Evolutionary conservation across 2,113 vertebrate species (phyloP), one percentile per base, ranked within the genome.

Genomic region (Oreochromis niloticus): DNA sequence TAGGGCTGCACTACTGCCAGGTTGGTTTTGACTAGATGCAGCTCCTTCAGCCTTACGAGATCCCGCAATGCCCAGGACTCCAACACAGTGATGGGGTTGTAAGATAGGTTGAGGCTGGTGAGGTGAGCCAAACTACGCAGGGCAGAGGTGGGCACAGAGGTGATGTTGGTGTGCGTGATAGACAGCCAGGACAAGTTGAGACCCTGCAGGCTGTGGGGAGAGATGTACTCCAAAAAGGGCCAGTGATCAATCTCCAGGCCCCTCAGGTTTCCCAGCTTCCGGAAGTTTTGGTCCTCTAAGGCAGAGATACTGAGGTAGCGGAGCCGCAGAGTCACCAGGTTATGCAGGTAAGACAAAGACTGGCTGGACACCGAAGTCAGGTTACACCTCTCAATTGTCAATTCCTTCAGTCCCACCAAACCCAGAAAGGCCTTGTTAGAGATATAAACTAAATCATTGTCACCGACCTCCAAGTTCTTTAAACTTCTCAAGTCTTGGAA

Each of bases 401-500:
- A 93, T 94, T 98, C 97, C 57, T 94, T 97, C 46, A 99, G 96
- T 3, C 97, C 97, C 2, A 98, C 96, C 71, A 99, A 93, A 75
- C 99, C 99, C 0, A 97, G 95, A 92, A 99, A 99, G 85, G 99
- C 98, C 9, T 98, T 97, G 11, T 98, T 98, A 13, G 99, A 98
- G 94, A 99, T 98, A 94, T 98, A 99, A 88, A 99, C 98, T 94
- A 99, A 90, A 95, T 99, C 98, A 1, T 99, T 99, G 95, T 99
- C 98, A 0, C 98, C 99, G 36, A 99, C 97, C 63, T 99, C 97
- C 81, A 99, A 96, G 81, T 95, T 96, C 84, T 95, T 97, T 9
- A 99, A 96, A 94, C 95, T 97, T 46, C 90, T 94, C 83, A 99
- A 95, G 86, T 99, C 98, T 94, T 98, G 98, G 93, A 99, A 99